Conservation (phyloP, 2,888 invertebrate genomes). For the Agonum fuliginosum region DNA sequence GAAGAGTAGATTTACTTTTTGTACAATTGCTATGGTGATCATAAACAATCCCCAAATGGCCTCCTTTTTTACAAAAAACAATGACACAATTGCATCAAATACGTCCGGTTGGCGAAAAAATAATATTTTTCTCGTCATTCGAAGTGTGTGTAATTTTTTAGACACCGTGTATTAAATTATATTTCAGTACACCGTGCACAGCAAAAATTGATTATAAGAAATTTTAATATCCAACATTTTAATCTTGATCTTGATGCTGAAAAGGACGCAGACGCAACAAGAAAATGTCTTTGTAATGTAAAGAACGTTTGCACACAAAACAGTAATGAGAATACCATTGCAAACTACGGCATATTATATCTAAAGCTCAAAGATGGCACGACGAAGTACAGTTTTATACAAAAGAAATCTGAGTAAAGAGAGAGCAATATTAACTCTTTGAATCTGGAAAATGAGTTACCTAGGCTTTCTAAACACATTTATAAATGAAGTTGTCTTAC, state of each 20-base stretch:
- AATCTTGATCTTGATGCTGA: conserved; percentile 16
- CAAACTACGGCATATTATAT: conserved; percentile 33
- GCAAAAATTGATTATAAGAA: conserved; percentile 25
- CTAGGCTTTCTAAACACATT: not conserved
- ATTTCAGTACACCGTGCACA: not conserved
- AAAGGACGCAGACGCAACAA: conserved; percentile 10
- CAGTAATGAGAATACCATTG: conserved; percentile 31
- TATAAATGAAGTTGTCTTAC: not conserved
- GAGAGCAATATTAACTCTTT: conserved; percentile 49
- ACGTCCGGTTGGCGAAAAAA: too few species aligned
- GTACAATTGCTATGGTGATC: too few species aligned
- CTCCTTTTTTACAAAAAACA: too few species aligned
- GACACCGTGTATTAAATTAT: not conserved
- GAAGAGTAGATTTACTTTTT: too few species aligned
- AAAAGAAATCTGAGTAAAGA: conserved; percentile 44
- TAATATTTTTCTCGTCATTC: too few species aligned
- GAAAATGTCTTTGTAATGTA: conserved; percentile 33
- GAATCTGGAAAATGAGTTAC: conserved; percentile 19
- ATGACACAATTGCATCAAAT: too few species aligned
- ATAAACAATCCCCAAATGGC: too few species aligned
- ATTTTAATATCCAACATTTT: conserved; percentile 29
- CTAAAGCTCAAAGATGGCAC: conserved; percentile 40
- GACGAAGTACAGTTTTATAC: conserved; percentile 38
- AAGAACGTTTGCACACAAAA: conserved; percentile 40
- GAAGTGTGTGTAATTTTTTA: not conserved